Base-by-base conservation (phyloP, 2,888 invertebrate genomes). In the Temnothorax ravouxi region DNA sequence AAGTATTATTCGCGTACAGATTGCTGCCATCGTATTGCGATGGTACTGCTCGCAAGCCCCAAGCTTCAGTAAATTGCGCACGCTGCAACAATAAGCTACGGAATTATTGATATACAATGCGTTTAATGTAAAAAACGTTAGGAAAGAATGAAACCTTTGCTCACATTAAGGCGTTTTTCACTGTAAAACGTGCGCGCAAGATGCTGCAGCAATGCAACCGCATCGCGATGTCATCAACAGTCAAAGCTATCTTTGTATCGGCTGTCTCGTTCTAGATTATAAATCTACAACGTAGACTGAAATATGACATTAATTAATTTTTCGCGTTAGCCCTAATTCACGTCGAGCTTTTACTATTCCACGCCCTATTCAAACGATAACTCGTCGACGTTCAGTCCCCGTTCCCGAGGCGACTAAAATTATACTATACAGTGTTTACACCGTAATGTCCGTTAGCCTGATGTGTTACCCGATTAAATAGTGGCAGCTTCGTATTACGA, bases 401-500 rank as follows among this genome's bases (percentile, higher is more conserved):
- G 44, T 81, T 72, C 21, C 59, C 34, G 84, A 84, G 56, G 84
- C 66, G 76, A 83, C 29, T 87, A 87, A 88, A 71, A 89, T 88
- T 89, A 66, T 44, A 89, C 89, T 59, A 71, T 87, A 91, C 87
- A 88, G 76, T 87, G 87, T 91, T 50, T 50, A 72, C 84, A 91
- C 86, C 88, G 74, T 91, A 88, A 64, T 75, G 80, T 91, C 88
- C 88, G 88, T 89, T 86, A 90, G 87, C 89, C 83, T 86, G 87
- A 88, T 87, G 87, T 83, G 86, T 83, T 88, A 92, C 86, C 86
- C 89, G 91, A 88, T 93, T 92, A 91, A 91, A 85, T 93, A 93
- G 88, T 92, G 93, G 93, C 93, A 93, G 93, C 93, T 91, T 93
- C 87, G 88, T 93, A 89, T 90, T 93, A 93, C 88, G 91, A 92